Evolutionary conservation across 2,113 vertebrate genomes (phyloP).

Genomic region (Brachyhypopomus gauderio): DNA sequence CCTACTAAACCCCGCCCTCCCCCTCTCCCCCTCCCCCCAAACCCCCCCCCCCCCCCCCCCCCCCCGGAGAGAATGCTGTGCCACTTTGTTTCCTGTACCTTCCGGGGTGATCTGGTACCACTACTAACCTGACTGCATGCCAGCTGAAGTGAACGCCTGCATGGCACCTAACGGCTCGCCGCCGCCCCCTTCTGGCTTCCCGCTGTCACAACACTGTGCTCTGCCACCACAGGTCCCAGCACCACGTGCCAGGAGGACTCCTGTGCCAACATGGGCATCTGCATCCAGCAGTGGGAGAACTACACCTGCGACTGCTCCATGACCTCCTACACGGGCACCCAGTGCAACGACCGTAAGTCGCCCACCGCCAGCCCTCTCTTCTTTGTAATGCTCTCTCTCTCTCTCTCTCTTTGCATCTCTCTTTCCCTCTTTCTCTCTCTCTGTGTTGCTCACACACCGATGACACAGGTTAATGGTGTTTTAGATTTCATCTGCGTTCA

Average conservation of each 20-base stretch:
- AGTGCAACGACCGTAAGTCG: constrained; percentile 97
- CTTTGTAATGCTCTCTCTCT: neutral
- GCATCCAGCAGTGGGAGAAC: constrained; percentile 97
- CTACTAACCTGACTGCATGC: constrained; percentile 58
- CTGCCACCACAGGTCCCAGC: constrained; percentile 82
- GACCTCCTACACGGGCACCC: constrained; percentile 92
- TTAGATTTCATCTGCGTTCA: no score
- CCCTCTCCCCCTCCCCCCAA: no score
- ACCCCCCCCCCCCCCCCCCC: constrained; percentile 34
- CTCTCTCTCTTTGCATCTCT: neutral
- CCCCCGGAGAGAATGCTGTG: constrained; percentile 55
- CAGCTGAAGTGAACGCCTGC: constrained; percentile 54
- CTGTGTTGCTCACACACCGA: neutral
- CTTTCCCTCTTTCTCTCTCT: neutral
- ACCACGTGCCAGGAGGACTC: constrained; percentile 97
- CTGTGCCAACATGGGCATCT: constrained; percentile 93
- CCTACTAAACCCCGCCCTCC: constrained; percentile 53
- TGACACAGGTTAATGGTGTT: neutral
- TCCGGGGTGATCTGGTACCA: constrained; percentile 42
- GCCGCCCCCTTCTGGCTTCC: neutral
- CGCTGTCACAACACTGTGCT: constrained; percentile 52
- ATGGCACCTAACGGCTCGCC: constrained; percentile 47
- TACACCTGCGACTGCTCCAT: constrained; percentile 96
- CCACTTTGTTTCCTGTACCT: constrained; percentile 43
- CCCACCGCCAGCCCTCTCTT: constrained; percentile 1